phyloP scores from a whole-genome alignment of 2,888 invertebrate genomes.

The Antheraea yamamai region DNA sequence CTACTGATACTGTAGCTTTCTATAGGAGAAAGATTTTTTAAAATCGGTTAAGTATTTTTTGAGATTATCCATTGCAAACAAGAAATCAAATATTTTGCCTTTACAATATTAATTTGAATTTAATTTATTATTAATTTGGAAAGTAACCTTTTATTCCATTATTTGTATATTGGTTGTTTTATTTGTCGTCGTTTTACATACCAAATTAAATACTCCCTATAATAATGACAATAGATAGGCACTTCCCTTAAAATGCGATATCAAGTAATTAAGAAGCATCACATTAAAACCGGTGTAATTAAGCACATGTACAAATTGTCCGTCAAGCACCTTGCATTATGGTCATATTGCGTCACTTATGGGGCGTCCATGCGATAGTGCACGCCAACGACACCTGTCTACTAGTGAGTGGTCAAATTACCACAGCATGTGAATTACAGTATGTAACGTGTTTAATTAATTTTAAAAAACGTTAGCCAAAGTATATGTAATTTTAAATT shows the following conservation, averaged over 20 bases:
- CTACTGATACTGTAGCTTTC: too few species aligned
- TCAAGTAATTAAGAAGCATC: not conserved
- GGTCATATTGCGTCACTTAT: slow-evolving; percentile 30
- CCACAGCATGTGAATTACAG: slow-evolving; percentile 7
- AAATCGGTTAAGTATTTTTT: too few species aligned
- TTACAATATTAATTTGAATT: too few species aligned
- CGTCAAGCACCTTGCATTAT: slow-evolving; percentile 29
- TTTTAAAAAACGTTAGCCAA: not conserved
- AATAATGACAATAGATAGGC: not conserved
- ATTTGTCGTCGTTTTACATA: not conserved
- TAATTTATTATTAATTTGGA: too few species aligned
- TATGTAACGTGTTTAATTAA: not conserved
- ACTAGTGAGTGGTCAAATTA: not conserved
- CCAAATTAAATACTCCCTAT: not conserved
- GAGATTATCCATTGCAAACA: too few species aligned
- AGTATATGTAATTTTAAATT: not conserved
- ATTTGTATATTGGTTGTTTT: too few species aligned
- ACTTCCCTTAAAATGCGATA: not conserved
- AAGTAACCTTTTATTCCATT: too few species aligned
- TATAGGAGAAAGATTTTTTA: too few species aligned
- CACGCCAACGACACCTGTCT: slow-evolving; percentile 20
- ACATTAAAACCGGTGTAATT: slow-evolving; percentile 22
- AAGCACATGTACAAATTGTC: slow-evolving; percentile 29
- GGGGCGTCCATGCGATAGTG: slow-evolving; percentile 18
- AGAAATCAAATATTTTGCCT: too few species aligned